Evolutionary conservation across 2,797 vertebrate genomes (phyloP), one percentile per base, ranked within the genome.

Genomic region (Odontamblyopus lacepedii): DNA sequence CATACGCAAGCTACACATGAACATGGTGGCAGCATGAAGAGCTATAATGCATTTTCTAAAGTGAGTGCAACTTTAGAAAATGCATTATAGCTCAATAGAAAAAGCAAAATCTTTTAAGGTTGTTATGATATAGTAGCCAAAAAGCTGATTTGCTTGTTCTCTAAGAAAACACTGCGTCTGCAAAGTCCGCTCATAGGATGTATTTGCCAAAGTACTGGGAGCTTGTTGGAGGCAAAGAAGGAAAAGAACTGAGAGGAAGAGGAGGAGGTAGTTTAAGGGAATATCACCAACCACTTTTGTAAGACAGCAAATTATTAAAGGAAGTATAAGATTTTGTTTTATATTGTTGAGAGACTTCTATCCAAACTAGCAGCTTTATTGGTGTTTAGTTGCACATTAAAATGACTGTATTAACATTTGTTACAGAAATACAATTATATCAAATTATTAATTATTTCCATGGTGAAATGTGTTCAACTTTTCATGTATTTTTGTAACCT

Each of bases 151-250:
- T 76, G 12, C n/a, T 11, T 60, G 19, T n/a, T 59, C 51, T 55
- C n/a, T 19, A 80, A 73, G 72, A 81, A 84, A 64, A 53, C 27
- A n/a, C 32, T 81, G 70, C 71, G 70, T 71, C 35, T 60, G 41
- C 78, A 82, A 65, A 19, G 69, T 82, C 44, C 82, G 38, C 75
- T 30, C 73, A 87, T 70, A 87, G 84, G 85, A 89, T 84, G 73
- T 79, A 19, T 26, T 79, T 30, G 13, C 12, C 73, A 82, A 67
- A 78, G 63, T 67, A 69, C 73, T 5, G 13, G 66, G 29, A 78
- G 86, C 79, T 63, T 57, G 53, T 41, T 59, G 65, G 64, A 77
- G 64, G 57, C 60, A 76, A 56, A 41, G 30, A 35, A 50, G 70
- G 5, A 38, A 32, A 16, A 32, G 19, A 38, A n/a, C 19, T 50